Evolutionary conservation across 2,797 vertebrate genomes (phyloP), one percentile per base, ranked within the genome.

Genomic region (Coccyzus lansbergi): DNA sequence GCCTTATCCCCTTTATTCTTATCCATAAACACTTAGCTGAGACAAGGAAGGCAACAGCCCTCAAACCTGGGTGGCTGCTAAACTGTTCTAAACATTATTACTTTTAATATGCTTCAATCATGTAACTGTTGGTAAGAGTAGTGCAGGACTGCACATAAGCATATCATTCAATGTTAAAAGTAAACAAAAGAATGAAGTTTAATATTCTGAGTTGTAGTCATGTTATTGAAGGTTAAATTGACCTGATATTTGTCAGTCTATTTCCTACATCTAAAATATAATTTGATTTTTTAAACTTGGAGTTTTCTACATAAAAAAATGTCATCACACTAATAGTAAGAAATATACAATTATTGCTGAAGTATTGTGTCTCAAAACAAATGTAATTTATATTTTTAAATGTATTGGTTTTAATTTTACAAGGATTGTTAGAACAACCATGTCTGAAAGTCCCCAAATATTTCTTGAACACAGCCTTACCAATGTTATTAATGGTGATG

Each of bases 391-490:
- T 6, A n/a, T 65, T 56, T 60, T 40, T 68, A n/a, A 19, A 25
- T 63, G 36, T 56, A 59, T 44, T 64, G 12, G 5, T 38, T 82
- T 40, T 74, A 40, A 33, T 11, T 34, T 74, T 34, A 82, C 1
- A 1, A 46, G 49, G 14, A 71, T 25, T 4, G 5, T 46, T 78
- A 72, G n/a, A 60, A 34, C n/a, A 13, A 51, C 15, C 0, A 0
- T 15, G 11, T 11, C 44, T 79, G 21, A 84, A 72, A 69, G 9
- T 36, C 20, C 7, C 21, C 58, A 65, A 59, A 13, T 15, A 55
- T 81, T 81, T 64, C 13, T 80, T 49, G 42, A 79, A 53, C 5
- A 29, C 18, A 64, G 5, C 28, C 62, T 19, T 63, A 67, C 22
- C 20, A 29, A 2, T 34, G 20, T 18, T 59, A 21, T 12, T 83